Evolutionary conservation across 2,888 invertebrate genomes (phyloP).

Genomic region (Ectropis crepuscularia): DNA sequence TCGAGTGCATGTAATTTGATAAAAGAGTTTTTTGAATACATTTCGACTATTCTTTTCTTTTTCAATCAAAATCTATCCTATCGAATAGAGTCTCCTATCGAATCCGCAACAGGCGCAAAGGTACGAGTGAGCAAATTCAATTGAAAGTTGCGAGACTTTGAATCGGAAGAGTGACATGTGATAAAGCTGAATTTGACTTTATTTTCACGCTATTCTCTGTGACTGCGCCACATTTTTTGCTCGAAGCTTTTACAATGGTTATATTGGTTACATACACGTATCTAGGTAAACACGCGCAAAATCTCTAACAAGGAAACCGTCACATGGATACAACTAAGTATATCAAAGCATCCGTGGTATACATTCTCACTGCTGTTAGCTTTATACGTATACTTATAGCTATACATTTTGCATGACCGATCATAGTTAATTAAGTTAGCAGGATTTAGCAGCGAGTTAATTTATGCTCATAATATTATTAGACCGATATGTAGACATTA

Average conservation of each 20-base stretch:
- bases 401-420: constrained; percentile 1
- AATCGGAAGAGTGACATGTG: not conserved
- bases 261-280: too few relatives aligned
- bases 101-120: not conserved
- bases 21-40: too few relatives aligned
- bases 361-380: too few relatives aligned
- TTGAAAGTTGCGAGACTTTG: constrained; percentile 4
- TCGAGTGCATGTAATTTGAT: too few relatives aligned
- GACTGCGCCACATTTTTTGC: too few relatives aligned
- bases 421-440: constrained; percentile 9
- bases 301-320: too few relatives aligned
- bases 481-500: not conserved
- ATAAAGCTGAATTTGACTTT: not conserved
- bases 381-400: not conserved
- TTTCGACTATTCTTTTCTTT: not conserved
- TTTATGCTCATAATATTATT: not conserved
- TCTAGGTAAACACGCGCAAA: too few relatives aligned
- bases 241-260: too few relatives aligned
- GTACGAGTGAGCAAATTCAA: constrained; percentile 1
- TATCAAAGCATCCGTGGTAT: too few relatives aligned
- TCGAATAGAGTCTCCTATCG: not conserved
- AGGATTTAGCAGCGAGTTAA: constrained; percentile 8
- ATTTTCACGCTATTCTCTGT: not conserved
- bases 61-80: not conserved
- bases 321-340: too few relatives aligned